These are phyloP conservation scores for Watsonalla cultraria DNA, from an alignment of 2,888 invertebrate genomes.

Conservation along the genomic window DNA sequence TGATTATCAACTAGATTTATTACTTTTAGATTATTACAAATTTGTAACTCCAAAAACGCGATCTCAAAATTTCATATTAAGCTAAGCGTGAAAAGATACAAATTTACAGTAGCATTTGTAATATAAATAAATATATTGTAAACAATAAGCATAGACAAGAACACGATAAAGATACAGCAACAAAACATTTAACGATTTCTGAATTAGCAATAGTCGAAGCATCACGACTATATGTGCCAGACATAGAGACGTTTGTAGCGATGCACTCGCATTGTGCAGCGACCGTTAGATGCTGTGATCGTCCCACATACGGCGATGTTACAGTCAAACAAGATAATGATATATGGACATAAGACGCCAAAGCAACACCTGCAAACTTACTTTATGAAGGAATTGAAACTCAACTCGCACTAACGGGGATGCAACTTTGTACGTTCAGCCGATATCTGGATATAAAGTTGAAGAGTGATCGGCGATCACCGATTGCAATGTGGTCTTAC, in stretches of 20 bases:
- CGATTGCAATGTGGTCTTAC: no score
- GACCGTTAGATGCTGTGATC: constrained; percentile 56
- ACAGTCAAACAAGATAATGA: constrained; percentile 62
- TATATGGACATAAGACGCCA: constrained; percentile 43
- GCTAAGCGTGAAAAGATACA: no score
- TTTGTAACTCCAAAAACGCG: no score
- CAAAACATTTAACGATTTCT: neutral
- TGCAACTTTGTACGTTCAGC: no score
- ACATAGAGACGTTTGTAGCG: constrained; percentile 9
- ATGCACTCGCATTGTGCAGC: constrained; percentile 65
- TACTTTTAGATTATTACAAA: no score
- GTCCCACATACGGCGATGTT: constrained; percentile 50
- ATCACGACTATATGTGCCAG: constrained; percentile 50
- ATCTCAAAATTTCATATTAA: no score
- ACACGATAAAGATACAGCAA: neutral
- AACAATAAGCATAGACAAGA: no score
- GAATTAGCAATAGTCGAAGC: constrained; percentile 4
- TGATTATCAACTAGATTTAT: no score
- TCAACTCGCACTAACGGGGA: constrained; percentile 32
- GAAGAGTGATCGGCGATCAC: neutral
- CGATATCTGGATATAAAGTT: neutral
- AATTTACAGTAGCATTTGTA: no score
- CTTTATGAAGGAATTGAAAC: constrained; percentile 40
- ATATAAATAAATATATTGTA: no score
- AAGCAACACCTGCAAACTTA: constrained; percentile 23